Evolutionary conservation across 2,888 invertebrate genomes (phyloP).

Genomic region (Sinodicranocentrus sp.): DNA sequence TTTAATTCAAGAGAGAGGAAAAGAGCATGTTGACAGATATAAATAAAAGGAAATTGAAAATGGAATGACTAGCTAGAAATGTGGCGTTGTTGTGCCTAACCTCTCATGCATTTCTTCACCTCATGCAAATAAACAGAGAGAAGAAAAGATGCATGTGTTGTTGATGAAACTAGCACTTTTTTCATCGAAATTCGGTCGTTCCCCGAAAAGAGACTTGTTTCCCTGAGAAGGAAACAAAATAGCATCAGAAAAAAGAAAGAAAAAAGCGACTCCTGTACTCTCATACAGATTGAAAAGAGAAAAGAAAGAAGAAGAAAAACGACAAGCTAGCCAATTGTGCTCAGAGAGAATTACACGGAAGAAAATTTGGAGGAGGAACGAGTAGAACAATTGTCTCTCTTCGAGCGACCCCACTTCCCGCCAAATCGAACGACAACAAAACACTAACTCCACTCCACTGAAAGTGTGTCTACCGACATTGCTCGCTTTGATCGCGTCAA

Average conservation of each 20-base stretch:
- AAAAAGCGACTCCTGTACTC: neutral
- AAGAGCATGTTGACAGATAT: neutral
- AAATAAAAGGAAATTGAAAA: slow-evolving; percentile 12
- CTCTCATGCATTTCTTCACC: too few relatives aligned
- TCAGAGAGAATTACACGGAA: neutral
- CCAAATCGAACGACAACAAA: slow-evolving; percentile 73
- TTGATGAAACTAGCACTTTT: too few relatives aligned
- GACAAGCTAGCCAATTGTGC: neutral
- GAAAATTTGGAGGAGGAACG: slow-evolving; percentile 3
- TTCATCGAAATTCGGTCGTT: too few relatives aligned
- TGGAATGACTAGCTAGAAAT: slow-evolving; percentile 2
- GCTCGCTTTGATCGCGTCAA: slow-evolving; percentile 73
- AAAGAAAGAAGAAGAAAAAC: neutral
- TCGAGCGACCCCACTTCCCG: slow-evolving; percentile 71
- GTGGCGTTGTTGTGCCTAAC: neutral
- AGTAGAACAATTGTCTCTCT: slow-evolving; percentile 35
- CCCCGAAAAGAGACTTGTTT: neutral
- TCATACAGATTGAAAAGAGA: neutral
- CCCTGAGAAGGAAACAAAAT: slow-evolving; percentile 10
- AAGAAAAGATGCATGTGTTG: too few relatives aligned
- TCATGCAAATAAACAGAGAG: too few relatives aligned
- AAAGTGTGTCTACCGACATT: slow-evolving; percentile 73
- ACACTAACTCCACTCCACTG: slow-evolving; percentile 44
- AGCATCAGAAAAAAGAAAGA: neutral
- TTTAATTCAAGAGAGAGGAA: slow-evolving; percentile 4